phyloP scores from a whole-genome alignment of 2,113 vertebrate genomes.

The Porphyrio hochstetteri region DNA sequence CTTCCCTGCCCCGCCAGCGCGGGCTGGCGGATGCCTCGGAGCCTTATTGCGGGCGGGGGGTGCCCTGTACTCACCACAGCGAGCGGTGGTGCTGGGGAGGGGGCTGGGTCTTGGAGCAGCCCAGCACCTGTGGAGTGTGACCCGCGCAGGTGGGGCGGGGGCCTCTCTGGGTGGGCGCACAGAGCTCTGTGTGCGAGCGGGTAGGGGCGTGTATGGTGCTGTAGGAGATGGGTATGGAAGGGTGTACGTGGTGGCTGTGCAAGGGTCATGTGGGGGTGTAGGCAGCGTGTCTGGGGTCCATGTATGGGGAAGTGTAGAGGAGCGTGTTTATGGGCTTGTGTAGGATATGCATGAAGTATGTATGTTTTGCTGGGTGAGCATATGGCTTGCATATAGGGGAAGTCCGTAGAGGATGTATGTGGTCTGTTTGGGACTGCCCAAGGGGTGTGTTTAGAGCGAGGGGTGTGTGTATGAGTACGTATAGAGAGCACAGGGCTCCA shows the following conservation, averaged over 20 bases:
- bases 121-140: neutral
- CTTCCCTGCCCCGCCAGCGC: neutral
- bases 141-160: neutral
- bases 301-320: neutral
- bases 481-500: fast-evolving
- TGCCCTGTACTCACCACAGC: fast-evolving
- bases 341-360: neutral
- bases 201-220: fast-evolving
- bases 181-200: neutral
- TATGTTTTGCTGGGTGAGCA: neutral
- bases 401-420: neutral
- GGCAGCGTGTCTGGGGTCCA: too few relatives aligned
- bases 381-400: fast-evolving
- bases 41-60: neutral
- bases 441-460: neutral
- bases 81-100: neutral
- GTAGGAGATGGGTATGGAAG: fast-evolving
- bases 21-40: neutral
- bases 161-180: neutral
- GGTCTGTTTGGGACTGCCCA: neutral
- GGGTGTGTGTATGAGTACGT: fast-evolving
- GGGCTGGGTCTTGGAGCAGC: neutral
- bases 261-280: fast-evolving
- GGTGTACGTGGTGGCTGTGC: fast-evolving
- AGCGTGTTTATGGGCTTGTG: neutral